Evolutionary conservation across 2,888 invertebrate species (phyloP), one percentile per base, ranked within the genome.

Genomic region (Mermis nigrescens): DNA sequence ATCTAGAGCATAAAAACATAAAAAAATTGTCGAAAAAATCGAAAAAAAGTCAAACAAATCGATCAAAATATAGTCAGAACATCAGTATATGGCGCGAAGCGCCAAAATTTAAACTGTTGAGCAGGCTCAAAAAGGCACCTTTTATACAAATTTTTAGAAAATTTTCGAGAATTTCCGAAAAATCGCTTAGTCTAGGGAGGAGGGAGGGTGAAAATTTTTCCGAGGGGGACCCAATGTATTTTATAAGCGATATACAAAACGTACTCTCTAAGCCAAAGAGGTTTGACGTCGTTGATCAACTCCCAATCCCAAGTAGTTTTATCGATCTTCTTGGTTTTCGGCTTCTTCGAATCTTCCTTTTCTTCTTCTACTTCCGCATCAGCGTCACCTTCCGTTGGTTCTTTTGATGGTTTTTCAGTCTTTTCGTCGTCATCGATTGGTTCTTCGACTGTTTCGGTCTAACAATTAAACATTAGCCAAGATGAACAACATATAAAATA

Each of bases 261-360:
- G 68, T 76, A 82, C 80, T 94, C 95, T 69, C 91, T 80, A 27
- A 92, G 92, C 98, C 98, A 98, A 73, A 99, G 88, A 24, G 98
- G 98, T 78, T 98, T 98, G 72, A 87, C 86, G 72, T 89, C 87
- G 75, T 98, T 98, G 72, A 95, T 80, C 46, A 90, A 77, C 73
- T 87, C 85, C 95, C 95, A 99, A 73, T 98, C 94, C 89, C 92
- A 95, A 29, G 89, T 82, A 0, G 95, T 98, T 75, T 92, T 92
- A 64, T 89, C 85, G 0, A 89, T 82, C 68, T 82, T 85, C 70
- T 88, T 90, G 26, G 85, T 86, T 75, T 83, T 82, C n/a, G 74
- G 69, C 55, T 74, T 72, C 60, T 80, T 79, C 61, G 82, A 81
- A 48, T 81, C 80, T 62, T 72, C 71, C 51, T 81, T 80, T 62